Percentiles rank a stretch among this genome's conserved stretches.
These are phyloP conservation scores for Charaxes varanes DNA, from an alignment of 1,140 invertebrate species.

Conservation along the genomic window DNA sequence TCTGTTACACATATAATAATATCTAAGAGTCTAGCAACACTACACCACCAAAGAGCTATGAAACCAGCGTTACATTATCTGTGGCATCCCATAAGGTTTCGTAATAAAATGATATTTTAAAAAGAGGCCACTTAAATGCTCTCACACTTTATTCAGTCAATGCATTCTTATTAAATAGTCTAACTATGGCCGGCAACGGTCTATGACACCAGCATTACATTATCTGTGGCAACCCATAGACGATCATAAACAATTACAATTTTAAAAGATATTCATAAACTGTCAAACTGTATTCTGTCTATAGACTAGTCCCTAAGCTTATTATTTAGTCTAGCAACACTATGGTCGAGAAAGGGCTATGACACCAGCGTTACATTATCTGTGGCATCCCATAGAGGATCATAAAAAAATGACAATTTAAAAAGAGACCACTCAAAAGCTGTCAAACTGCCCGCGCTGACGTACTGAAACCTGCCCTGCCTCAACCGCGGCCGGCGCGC, in stretches of 20 bases:
- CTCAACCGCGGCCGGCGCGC: constrained; percentile 42
- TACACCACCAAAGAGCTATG: constrained; percentile 2
- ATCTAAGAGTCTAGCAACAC: too few relatives aligned
- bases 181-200: too few relatives aligned
- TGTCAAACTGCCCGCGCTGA: constrained; percentile 55
- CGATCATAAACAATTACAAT: constrained; percentile 35
- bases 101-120: constrained; percentile 51
- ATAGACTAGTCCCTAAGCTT: too few relatives aligned
- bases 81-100: neutral
- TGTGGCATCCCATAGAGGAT: constrained; percentile 1
- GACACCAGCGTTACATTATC: constrained; percentile 2
- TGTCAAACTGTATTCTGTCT: too few relatives aligned
- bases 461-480: constrained; percentile 55
- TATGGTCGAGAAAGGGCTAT: too few relatives aligned
- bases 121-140: constrained; percentile 62
- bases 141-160: too few relatives aligned
- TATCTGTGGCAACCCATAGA: constrained; percentile 1
- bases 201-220: constrained; percentile 1
- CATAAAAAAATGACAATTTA: constrained; percentile 48
- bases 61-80: constrained; percentile 2
- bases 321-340: too few relatives aligned
- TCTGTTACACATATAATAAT: too few relatives aligned
- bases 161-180: too few relatives aligned
- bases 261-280: constrained; percentile 64
- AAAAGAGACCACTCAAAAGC: constrained; percentile 63